Conservation (phyloP, 2,113 vertebrate genomes). For the Mobula birostris region DNA sequence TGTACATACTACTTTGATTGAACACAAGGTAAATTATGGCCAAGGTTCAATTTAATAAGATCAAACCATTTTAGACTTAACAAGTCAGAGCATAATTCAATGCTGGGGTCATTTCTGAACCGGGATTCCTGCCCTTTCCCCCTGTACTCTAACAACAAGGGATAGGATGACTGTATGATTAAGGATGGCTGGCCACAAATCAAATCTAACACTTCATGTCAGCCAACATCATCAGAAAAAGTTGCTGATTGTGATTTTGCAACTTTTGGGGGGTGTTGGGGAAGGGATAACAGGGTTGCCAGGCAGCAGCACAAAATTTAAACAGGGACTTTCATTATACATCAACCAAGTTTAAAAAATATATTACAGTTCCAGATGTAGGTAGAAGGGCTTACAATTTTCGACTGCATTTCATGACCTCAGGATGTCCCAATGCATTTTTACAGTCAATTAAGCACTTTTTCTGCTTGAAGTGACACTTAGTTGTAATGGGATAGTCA, state of each 20-base stretch:
- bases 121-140: not conserved
- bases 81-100: constrained; percentile 16
- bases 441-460: not conserved
- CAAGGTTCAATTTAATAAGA: not conserved
- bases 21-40: constrained; percentile 21
- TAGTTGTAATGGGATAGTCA: not conserved
- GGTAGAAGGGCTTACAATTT: not conserved
- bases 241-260: not conserved
- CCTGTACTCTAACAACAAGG: not conserved
- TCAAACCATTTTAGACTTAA: not conserved
- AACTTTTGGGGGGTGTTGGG: not conserved
- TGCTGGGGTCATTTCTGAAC: not conserved
- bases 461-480: not conserved
- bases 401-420: not conserved
- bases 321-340: not conserved
- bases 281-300: not conserved
- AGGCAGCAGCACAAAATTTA: not conserved
- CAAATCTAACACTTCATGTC: not conserved
- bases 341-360: not conserved
- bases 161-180: not conserved
- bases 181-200: not conserved
- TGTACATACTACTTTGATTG: not conserved
- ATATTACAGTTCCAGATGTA: not conserved
- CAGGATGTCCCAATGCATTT: not conserved
- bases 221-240: not conserved